Evolutionary conservation across 2,888 invertebrate species (phyloP).

Genomic region (Himalopsyche japonica): DNA sequence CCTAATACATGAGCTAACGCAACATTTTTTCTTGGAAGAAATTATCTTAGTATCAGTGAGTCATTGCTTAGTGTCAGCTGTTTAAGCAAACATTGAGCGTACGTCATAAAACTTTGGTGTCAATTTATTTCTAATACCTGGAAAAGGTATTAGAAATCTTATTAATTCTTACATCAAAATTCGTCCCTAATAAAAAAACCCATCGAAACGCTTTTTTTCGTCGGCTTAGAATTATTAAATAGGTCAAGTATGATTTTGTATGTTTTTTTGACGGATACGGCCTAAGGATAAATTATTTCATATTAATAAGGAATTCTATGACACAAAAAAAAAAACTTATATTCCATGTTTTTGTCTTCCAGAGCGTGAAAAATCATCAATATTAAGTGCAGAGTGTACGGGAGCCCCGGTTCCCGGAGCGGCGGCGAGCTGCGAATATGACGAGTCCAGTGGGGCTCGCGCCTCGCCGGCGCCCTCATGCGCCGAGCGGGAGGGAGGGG

Average conservation of each 20-base stretch:
- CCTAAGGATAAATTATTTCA: no score
- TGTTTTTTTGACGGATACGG: no score
- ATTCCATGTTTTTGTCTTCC: conserved; percentile 43
- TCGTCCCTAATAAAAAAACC: no score
- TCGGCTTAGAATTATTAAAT: no score
- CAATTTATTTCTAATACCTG: no score
- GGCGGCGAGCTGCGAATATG: conserved; percentile 57
- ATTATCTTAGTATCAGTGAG: background rate
- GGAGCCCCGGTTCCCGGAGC: conserved; percentile 60
- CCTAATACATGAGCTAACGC: no score
- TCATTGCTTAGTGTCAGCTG: background rate
- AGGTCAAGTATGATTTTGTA: no score
- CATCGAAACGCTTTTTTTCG: no score
- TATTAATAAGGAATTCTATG: no score
- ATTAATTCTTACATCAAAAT: no score
- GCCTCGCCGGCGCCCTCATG: conserved; percentile 58
- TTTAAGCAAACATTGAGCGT: background rate
- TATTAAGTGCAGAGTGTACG: conserved; percentile 67
- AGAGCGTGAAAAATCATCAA: conserved; percentile 77
- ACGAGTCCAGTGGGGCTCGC: conserved; percentile 44
- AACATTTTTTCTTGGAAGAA: background rate
- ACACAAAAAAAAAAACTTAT: no score
- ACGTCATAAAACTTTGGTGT: background rate
- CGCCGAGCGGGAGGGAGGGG: conserved; percentile 56
- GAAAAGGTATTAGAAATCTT: no score